Conservation (phyloP, 2,113 vertebrate species). For the Nymphicus hollandicus region DNA sequence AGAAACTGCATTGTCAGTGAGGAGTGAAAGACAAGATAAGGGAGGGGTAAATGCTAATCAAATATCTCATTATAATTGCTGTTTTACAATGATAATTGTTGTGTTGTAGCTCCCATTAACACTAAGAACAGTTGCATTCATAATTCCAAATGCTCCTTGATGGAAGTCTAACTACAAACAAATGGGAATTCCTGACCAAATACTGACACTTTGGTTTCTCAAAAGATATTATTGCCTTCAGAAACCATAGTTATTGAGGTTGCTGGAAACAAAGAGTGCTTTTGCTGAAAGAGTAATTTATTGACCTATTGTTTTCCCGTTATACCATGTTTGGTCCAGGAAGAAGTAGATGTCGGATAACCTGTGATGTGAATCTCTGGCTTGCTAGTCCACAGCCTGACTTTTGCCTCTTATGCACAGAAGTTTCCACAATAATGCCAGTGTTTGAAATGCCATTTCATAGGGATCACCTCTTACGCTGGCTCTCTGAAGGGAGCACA, state of each 20-base stretch:
- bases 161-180: neutral
- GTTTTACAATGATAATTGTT: neutral
- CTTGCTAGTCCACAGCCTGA: neutral
- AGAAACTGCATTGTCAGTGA: neutral
- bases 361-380: neutral
- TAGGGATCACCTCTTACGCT: fast-evolving
- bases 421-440: neutral
- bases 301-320: neutral
- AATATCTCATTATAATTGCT: neutral
- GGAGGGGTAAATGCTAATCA: constrained; percentile 2
- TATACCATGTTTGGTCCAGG: neutral
- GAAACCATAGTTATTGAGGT: neutral
- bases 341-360: neutral
- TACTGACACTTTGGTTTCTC: neutral
- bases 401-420: neutral
- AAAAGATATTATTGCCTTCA: neutral
- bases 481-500: neutral
- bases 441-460: neutral
- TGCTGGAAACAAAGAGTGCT: neutral
- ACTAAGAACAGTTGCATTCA: neutral
- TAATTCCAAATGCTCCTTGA: neutral
- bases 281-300: neutral
- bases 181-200: neutral
- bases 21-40: neutral
- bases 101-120: neutral